Evolutionary conservation across 1,140 invertebrate genomes (phyloP), one percentile per base, ranked within the genome.

Genomic region (Delia radicum): DNA sequence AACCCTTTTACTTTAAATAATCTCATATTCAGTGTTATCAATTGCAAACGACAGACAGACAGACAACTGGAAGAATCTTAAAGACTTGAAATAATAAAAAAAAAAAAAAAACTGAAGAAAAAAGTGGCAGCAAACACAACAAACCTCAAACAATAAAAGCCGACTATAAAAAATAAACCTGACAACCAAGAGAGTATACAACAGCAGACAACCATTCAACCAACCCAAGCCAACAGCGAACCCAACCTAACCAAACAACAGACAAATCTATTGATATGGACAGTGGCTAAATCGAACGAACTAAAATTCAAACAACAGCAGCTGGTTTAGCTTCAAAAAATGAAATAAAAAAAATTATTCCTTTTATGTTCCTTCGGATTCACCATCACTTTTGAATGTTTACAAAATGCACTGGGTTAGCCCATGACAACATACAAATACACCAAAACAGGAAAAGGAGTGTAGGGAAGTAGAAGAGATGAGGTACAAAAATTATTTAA

Each of bases 1-100:
- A 67, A 67, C 63, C 63, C 63, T 67, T 67, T 67, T 67, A 67
- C 63, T 67, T 55, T 33, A 67, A 33, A 29, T 29, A 67, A 67
- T 67, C 27, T 67, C 29, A 67, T 67, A 31, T 67, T 67, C 63
- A 67, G 27, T 67, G 18, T 67, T 67, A 67, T 67, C 63, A 67
- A 67, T 67, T 31, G 27, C 28, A 31, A n/a, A 0, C 10, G 46
- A 48, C 15, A n/a, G 4, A 48, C 46, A 18, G n/a, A 21, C 48
- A 6, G 48, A 55, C 48, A 55, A 55, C 18, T 55, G n/a, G 18
- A 55, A 21, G 62, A 29, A 67, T 18, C 27, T 13, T 27, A 15
- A 27, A 28, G 18, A 15, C 55, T 63, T n/a, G n/a, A n/a, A n/a
- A n/a, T n/a, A n/a, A n/a, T n/a, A n/a, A n/a, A n/a, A n/a, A 13